These are phyloP conservation scores for Drosophila arawakana DNA, from an alignment of 1,140 invertebrate species.

Conservation along the genomic window DNA sequence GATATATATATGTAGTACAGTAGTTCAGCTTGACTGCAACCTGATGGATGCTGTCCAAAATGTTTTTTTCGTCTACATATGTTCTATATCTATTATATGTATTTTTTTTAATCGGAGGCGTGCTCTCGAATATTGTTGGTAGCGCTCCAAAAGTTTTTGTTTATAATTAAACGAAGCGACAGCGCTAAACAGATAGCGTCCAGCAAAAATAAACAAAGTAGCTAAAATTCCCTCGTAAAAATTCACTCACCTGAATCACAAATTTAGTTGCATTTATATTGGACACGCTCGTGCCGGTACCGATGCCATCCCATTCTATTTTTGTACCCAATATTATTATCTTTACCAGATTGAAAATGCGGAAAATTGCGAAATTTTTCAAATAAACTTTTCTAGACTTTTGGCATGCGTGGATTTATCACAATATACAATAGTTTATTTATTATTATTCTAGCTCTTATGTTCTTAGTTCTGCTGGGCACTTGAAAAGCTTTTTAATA, in stretches of 20 bases:
- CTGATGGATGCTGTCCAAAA: neutral
- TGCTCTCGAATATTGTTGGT: slow-evolving; percentile 30
- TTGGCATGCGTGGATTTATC: neutral
- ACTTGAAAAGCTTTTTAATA: neutral
- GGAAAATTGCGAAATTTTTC: slow-evolving; percentile 10
- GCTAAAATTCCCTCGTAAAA: slow-evolving; percentile 32
- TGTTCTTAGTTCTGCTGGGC: neutral
- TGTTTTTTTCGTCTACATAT: slow-evolving; percentile 6
- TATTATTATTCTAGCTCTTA: slow-evolving; percentile 7
- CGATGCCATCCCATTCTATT: neutral
- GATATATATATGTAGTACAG: neutral
- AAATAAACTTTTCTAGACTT: slow-evolving; percentile 5
- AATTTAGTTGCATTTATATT: slow-evolving; percentile 4
- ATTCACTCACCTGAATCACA: slow-evolving; percentile 45
- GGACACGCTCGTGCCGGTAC: slow-evolving; percentile 4
- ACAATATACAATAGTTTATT: slow-evolving; percentile 6
- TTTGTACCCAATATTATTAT: slow-evolving; percentile 7
- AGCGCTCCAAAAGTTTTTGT: slow-evolving; percentile 35
- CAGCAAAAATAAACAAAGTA: slow-evolving; percentile 60
- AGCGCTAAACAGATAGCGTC: slow-evolving; percentile 61
- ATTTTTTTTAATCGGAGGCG: slow-evolving; percentile 51
- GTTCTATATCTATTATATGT: slow-evolving; percentile 2
- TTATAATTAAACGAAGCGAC: slow-evolving; percentile 54
- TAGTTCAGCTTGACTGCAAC: slow-evolving; percentile 1
- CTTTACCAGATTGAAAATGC: neutral